Evolutionary conservation across 2,888 invertebrate species (phyloP).

Genomic region (Archips xylosteana): DNA sequence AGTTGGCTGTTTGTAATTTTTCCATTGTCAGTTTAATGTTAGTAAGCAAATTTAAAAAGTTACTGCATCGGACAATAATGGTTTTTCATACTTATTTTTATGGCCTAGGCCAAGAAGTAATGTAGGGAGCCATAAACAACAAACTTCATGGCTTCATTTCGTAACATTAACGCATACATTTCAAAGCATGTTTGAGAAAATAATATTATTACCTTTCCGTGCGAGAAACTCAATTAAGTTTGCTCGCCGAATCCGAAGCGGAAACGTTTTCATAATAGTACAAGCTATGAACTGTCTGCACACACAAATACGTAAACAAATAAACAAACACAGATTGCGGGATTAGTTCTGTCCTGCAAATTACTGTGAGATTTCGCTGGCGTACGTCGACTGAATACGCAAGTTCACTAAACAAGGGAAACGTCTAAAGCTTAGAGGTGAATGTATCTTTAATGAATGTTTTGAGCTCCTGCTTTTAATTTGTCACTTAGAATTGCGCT

Average conservation of each 20-base stretch:
- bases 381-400: constrained; percentile 13
- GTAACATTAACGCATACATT: too few relatives aligned
- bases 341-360: constrained; percentile 22
- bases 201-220: neutral
- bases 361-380: constrained; percentile 10
- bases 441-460: neutral
- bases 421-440: neutral
- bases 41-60: too few relatives aligned
- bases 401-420: constrained; percentile 1
- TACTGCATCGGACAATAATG: too few relatives aligned
- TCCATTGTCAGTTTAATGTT: too few relatives aligned
- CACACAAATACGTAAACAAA: constrained; percentile 14
- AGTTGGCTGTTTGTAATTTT: too few relatives aligned
- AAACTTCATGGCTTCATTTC: too few relatives aligned
- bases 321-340: constrained; percentile 22
- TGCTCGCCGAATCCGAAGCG: constrained; percentile 3
- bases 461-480: neutral
- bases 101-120: too few relatives aligned
- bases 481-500: neutral
- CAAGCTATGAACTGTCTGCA: constrained; percentile 12
- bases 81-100: too few relatives aligned
- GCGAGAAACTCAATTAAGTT: constrained; percentile 19
- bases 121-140: too few relatives aligned
- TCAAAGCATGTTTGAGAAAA: too few relatives aligned
- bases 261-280: constrained; percentile 4